Evolutionary conservation across 2,888 invertebrate genomes (phyloP).

Genomic region (Idaea dimidiata): DNA sequence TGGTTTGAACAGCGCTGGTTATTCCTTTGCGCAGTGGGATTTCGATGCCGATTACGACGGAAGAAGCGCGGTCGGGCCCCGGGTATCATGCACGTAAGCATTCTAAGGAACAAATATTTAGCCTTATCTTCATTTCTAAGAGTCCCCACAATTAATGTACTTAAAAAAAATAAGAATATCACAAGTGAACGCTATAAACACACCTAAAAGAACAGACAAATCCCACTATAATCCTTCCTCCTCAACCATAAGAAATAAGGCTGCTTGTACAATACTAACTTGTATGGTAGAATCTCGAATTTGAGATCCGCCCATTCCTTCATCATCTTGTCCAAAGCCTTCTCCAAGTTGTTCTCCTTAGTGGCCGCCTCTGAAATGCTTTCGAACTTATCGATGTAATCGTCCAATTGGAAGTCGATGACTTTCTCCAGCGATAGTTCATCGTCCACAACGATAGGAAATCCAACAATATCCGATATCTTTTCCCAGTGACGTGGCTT

Average conservation of each 20-base stretch:
- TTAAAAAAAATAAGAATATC: no score
- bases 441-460: constrained; percentile 92
- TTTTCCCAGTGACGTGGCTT: constrained; percentile 96
- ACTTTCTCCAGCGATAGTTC: constrained; percentile 91
- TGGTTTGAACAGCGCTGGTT: no score
- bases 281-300: constrained; percentile 87
- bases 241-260: no score
- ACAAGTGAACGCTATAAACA: no score
- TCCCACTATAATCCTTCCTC: not conserved
- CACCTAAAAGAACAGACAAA: no score
- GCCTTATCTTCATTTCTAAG: no score
- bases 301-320: constrained; percentile 92
- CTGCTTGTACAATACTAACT: constrained; percentile 50
- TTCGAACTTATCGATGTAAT: constrained; percentile 94
- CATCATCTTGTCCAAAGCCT: constrained; percentile 93
- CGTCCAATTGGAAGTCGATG: constrained; percentile 93
- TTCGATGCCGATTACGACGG: no score
- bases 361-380: constrained; percentile 96
- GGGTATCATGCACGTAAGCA: no score
- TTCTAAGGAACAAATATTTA: no score
- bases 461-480: constrained; percentile 96
- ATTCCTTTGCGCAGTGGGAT: no score
- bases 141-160: no score
- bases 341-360: constrained; percentile 96
- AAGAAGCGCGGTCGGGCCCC: no score